Percentiles rank a stretch among this genome's conserved stretches.
Conservation (phyloP, 1,140 invertebrate genomes). For the Papilio glaucus region DNA sequence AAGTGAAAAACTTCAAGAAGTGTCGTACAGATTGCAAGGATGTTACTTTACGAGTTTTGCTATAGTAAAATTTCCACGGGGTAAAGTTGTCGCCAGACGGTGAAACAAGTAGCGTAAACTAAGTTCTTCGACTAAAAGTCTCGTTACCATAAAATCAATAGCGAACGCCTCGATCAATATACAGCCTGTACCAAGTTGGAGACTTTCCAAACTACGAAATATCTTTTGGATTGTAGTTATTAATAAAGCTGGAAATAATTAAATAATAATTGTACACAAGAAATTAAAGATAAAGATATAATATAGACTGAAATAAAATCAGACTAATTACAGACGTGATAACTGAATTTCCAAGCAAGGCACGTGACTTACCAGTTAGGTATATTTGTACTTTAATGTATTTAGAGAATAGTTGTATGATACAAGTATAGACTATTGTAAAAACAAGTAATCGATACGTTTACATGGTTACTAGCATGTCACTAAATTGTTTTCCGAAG, state of each 20-base stretch:
- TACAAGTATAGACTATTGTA: too few relatives aligned
- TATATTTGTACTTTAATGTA: too few relatives aligned
- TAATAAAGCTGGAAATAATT: neutral
- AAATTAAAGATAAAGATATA: too few relatives aligned
- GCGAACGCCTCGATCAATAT: conserved; percentile 21
- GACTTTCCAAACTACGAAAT: conserved; percentile 10
- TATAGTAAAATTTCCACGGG: conserved; percentile 1
- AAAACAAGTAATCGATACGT: too few relatives aligned
- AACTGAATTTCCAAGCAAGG: too few relatives aligned
- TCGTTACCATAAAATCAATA: conserved; percentile 26
- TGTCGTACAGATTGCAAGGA: conserved; percentile 8
- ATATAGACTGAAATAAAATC: too few relatives aligned
- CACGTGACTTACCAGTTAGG: too few relatives aligned
- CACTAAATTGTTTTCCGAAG: too few relatives aligned
- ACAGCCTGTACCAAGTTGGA: conserved; percentile 3
- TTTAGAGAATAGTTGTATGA: too few relatives aligned
- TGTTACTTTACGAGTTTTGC: conserved; percentile 14
- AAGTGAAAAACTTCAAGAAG: neutral
- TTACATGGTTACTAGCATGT: too few relatives aligned
- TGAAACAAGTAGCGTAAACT: conserved; percentile 18
- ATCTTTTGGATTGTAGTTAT: neutral
- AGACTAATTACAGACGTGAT: too few relatives aligned
- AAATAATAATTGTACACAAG: neutral
- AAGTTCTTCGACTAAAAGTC: conserved; percentile 7
- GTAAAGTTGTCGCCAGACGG: conserved; percentile 15